Percentiles rank a stretch among this genome's conserved stretches.
These are phyloP conservation scores for Polia nebulosa DNA, from an alignment of 2,888 invertebrate species.

Conservation along the genomic window DNA sequence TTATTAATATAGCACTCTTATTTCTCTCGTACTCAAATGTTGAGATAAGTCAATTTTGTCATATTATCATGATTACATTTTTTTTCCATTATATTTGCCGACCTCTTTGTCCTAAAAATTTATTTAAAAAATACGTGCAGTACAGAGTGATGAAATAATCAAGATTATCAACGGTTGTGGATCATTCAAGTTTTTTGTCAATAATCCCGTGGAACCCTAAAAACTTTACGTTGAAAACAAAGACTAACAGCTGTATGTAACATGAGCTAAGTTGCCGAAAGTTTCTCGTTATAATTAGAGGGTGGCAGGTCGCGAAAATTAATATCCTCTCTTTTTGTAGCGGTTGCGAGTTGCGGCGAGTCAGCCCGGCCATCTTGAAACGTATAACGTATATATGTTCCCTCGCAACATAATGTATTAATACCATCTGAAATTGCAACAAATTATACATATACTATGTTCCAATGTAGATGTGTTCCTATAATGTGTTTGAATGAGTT, in stretches of 20 bases:
- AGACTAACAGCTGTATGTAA: constrained; percentile 81
- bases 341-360: constrained; percentile 58
- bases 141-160: not conserved
- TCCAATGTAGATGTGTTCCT: constrained; percentile 9
- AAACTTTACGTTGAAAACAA: constrained; percentile 78
- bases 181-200: constrained; percentile 24
- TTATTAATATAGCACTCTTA: no score
- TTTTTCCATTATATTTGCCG: not conserved
- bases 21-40: not conserved
- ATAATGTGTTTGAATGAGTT: constrained; percentile 41
- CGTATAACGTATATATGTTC: constrained; percentile 40
- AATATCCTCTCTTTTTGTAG: constrained; percentile 80
- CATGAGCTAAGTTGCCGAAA: constrained; percentile 80
- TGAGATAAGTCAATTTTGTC: not conserved
- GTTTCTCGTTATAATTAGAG: constrained; percentile 85
- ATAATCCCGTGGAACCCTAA: constrained; percentile 63
- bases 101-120: not conserved
- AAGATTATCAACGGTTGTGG: not conserved
- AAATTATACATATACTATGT: constrained; percentile 39
- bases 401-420: constrained; percentile 60
- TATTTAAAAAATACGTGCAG: not conserved
- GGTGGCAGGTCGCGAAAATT: constrained; percentile 80
- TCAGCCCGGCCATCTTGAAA: constrained; percentile 42
- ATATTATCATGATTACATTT: no score
- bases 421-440: constrained; percentile 60